Base-by-base conservation (phyloP, 2,888 invertebrate species). In the Eilema caniola region DNA sequence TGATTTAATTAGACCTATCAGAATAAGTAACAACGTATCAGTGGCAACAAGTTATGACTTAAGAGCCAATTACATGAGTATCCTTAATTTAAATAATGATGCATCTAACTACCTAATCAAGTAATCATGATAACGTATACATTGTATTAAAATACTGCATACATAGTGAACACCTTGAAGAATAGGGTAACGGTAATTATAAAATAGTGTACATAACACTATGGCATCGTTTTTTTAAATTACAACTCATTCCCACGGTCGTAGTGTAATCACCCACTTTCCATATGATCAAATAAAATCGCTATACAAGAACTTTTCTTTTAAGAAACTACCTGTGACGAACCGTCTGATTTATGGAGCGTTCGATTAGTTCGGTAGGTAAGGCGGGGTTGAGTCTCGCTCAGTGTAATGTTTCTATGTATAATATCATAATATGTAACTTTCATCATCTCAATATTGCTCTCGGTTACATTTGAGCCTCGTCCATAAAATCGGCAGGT, bases 251-350 rank as follows among this genome's bases (percentile, higher is more conserved):
- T 87, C 85, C 73, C 84, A 85, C 76, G 70, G 47, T 41, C 70
- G 69, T 74, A 82, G 70, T 76, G 80, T 64, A 66, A 66, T 85
- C 74, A 78, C 85, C 85, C 78, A 87, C 87, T 87, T 87, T 87
- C 87, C 28, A 28, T 28, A 81, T 86, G 84, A 85, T 85, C 80
- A 85, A 86, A 86, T 74, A 77, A 69, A 72, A 69, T 47, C 62
- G 66, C 62, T 41, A 33, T 71, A 61, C 59, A 25, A 59, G 59
- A 59, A 14, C 16, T 24, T 24, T 14, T 59, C 57, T 59, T 23
- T 4, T 14, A 25, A 2, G 5, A 59, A 14, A 14, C 16, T 41
- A 16, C 41, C 3, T 41, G 41, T 16, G 16, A 41, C 41, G 41
- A 41, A 14, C 41, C 14, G 41, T 41, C 20, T 47, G 47, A 16